Evolutionary conservation across 2,888 invertebrate genomes (phyloP).

Genomic region (Noctua janthina): DNA sequence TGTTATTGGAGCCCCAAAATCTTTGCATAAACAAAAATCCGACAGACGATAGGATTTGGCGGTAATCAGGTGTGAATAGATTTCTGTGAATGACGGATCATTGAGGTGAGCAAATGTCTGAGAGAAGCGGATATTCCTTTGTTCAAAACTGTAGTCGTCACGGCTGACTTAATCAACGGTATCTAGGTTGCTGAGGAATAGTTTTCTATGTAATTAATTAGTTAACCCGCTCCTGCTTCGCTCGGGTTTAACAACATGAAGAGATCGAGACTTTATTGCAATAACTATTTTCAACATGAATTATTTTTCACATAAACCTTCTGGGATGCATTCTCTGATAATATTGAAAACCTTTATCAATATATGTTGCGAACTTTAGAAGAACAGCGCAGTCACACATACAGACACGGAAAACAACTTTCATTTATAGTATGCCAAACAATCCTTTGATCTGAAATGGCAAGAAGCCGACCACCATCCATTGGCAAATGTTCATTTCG

Average conservation of each 20-base stretch:
- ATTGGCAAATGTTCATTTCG: neutral
- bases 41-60: constrained; percentile 33
- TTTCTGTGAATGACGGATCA: constrained; percentile 53
- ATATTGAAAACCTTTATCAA: neutral
- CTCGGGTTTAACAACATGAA: neutral
- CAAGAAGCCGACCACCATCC: neutral
- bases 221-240: neutral
- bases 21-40: constrained; percentile 35
- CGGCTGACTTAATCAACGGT: constrained; percentile 35
- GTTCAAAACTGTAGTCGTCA: constrained; percentile 35
- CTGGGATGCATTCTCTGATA: neutral
- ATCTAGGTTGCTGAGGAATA: constrained; percentile 5
- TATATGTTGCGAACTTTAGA: neutral
- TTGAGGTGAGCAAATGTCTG: constrained; percentile 48
- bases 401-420: neutral
- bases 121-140: constrained; percentile 36
- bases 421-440: neutral
- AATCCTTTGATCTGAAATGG: neutral
- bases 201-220: constrained; percentile 7
- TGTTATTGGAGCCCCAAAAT: constrained; percentile 30
- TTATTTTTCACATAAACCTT: neutral
- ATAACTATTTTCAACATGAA: neutral
- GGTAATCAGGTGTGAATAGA: constrained; percentile 54
- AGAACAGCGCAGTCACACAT: neutral
- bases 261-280: neutral